phyloP scores from a whole-genome alignment of 2,888 invertebrate species.

The Drosophila kuntzei region DNA sequence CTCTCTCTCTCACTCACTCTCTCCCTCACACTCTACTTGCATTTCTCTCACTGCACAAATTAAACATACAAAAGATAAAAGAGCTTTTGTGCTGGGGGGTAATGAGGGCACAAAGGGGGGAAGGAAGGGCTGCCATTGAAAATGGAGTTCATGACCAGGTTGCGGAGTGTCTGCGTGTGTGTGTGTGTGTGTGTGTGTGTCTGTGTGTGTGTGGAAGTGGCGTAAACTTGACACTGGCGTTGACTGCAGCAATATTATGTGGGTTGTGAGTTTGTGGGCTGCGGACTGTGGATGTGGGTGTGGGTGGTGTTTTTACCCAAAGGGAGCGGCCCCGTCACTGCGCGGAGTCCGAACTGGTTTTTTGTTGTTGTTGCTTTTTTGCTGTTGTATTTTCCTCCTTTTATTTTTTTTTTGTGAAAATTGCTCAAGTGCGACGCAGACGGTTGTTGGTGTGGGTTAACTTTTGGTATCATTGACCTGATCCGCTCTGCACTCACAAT shows the following conservation, averaged over 20 bases:
- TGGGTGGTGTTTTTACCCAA: constrained; percentile 30
- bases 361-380: constrained; percentile 31
- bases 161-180: constrained; percentile 11
- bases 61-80: constrained; percentile 70
- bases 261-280: constrained; percentile 22
- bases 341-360: constrained; percentile 36
- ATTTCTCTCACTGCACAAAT: constrained; percentile 61
- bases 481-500: constrained; percentile 55
- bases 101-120: background rate
- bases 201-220: constrained; percentile 17
- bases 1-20: constrained; percentile 1
- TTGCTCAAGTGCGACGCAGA: constrained; percentile 77
- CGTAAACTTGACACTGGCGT: constrained; percentile 82
- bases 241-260: constrained; percentile 25
- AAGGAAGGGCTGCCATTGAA: constrained; percentile 70
- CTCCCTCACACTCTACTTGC: background rate
- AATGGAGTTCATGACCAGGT: constrained; percentile 81
- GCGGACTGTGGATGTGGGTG: constrained; percentile 3
- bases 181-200: constrained; percentile 25
- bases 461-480: constrained; percentile 81
- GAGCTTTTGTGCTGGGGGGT: constrained; percentile 60
- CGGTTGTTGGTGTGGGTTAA: constrained; percentile 68
- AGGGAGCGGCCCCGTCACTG: constrained; percentile 61
- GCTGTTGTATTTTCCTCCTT: constrained; percentile 6
- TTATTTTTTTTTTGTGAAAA: constrained; percentile 62